phyloP scores from a whole-genome alignment of 2,113 vertebrate species.

The Engraulis encrasicolus region DNA sequence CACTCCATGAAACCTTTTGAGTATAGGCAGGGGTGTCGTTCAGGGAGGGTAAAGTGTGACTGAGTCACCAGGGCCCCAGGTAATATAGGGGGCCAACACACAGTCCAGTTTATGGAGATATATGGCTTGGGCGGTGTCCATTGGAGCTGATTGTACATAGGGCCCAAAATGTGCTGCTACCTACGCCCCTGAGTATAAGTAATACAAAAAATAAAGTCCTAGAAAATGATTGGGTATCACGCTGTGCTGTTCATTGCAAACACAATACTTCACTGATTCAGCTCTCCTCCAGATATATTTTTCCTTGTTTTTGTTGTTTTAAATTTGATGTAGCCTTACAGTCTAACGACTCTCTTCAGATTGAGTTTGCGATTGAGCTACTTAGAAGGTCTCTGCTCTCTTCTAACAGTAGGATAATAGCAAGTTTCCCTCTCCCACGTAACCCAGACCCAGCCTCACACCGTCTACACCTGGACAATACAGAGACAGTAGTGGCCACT shows the following conservation, averaged over 20 bases:
- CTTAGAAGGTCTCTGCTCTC: background rate
- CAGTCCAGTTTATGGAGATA: too few species aligned
- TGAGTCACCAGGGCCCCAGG: too few species aligned
- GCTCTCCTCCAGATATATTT: background rate
- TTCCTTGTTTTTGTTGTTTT: background rate
- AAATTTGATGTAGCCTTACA: background rate
- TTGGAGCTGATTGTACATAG: too few species aligned
- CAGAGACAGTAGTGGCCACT: conserved; percentile 40
- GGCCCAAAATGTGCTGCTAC: too few species aligned
- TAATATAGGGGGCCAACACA: too few species aligned
- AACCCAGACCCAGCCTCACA: conserved; percentile 41
- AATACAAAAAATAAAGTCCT: background rate
- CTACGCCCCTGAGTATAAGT: background rate
- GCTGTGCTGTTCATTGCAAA: background rate
- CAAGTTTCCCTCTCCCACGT: background rate
- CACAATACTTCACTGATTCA: background rate
- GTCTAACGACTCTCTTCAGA: background rate
- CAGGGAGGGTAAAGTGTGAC: too few species aligned
- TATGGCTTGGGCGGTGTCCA: too few species aligned
- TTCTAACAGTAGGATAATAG: background rate
- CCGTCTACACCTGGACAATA: conserved; percentile 41
- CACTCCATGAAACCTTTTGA: conserved; percentile 21
- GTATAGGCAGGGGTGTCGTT: too few species aligned
- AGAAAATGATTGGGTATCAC: background rate
- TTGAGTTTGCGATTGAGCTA: background rate